Evolutionary conservation across 2,113 vertebrate species (phyloP).

Genomic region (Lynx canadensis): DNA sequence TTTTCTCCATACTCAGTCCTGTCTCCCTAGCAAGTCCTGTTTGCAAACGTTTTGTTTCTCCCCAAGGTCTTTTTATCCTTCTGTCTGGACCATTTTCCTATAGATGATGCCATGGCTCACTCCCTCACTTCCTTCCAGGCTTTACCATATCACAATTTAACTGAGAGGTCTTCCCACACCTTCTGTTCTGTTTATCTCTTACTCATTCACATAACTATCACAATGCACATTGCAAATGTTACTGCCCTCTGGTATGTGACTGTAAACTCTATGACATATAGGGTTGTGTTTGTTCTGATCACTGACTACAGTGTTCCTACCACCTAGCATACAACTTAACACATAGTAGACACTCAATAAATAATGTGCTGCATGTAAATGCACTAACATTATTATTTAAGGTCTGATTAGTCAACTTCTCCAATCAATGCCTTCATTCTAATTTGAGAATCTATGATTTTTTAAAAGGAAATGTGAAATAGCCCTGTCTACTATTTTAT

Average conservation of each 20-base stretch:
- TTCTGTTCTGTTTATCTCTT: background rate
- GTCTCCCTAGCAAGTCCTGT: background rate
- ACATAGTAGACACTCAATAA: background rate
- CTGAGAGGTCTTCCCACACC: background rate
- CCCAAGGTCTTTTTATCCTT: background rate
- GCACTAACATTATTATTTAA: background rate
- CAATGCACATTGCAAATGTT: background rate
- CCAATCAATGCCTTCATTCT: background rate
- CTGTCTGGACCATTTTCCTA: background rate
- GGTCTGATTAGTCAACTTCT: background rate
- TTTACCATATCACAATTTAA: background rate
- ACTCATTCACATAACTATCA: background rate
- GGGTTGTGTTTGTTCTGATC: background rate
- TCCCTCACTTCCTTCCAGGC: background rate
- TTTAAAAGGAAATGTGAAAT: slow-evolving; percentile 18
- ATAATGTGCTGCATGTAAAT: background rate
- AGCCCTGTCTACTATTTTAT: background rate
- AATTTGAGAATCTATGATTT: background rate
- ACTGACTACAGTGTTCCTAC: background rate
- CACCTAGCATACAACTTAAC: background rate
- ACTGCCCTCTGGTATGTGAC: background rate
- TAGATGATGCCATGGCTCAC: background rate
- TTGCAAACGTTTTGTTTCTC: background rate
- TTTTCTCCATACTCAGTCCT: background rate
- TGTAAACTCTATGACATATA: background rate